Conservation (phyloP, 1,140 invertebrate species). For the Ladona fulva region DNA sequence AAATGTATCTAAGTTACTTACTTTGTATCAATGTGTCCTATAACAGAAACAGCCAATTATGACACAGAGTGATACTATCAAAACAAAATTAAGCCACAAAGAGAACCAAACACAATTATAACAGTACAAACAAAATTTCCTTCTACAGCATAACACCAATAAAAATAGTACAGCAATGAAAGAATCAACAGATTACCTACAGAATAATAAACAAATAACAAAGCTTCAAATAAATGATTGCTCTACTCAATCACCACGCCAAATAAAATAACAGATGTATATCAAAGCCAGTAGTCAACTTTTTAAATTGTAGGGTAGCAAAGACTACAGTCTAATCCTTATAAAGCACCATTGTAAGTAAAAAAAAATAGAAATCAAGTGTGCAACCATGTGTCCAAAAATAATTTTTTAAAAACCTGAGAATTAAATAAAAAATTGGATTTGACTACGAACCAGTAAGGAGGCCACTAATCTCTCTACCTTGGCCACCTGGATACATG, state of each 20-base stretch:
- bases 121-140: too few relatives aligned
- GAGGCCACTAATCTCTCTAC: conserved; percentile 54
- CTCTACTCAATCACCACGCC: too few relatives aligned
- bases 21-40: not conserved
- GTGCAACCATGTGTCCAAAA: not conserved
- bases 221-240: too few relatives aligned
- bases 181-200: too few relatives aligned
- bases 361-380: not conserved
- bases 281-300: not conserved
- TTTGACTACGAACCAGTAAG: conserved; percentile 37
- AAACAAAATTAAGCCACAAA: too few relatives aligned
- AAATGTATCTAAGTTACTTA: not conserved
- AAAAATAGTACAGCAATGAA: too few relatives aligned
- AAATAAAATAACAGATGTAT: too few relatives aligned
- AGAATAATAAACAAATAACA: too few relatives aligned
- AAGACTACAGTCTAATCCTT: not conserved
- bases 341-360: not conserved
- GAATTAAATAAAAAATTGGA: conserved; percentile 13
- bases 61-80: not conserved
- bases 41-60: not conserved
- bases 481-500: conserved; percentile 92
- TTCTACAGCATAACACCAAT: too few relatives aligned
- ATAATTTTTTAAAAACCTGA: not conserved
- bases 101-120: too few relatives aligned
- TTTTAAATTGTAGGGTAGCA: not conserved